phyloP scores from a whole-genome alignment of 2,797 vertebrate genomes.

The Poeciliopsis turneri region DNA sequence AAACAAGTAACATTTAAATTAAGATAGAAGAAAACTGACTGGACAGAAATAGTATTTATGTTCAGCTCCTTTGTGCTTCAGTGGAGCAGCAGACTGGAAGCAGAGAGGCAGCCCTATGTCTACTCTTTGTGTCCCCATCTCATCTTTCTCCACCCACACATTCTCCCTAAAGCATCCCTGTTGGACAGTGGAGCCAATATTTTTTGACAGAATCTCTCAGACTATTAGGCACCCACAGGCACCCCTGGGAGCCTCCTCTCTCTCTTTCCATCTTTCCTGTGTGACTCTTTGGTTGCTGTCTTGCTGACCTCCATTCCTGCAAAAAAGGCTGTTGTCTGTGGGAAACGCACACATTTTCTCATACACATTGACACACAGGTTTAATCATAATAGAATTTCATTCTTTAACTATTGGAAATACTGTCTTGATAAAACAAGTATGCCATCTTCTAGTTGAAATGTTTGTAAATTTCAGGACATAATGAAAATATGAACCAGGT shows the following conservation, averaged over 20 bases:
- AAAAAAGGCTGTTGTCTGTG: not conserved
- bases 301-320: not conserved
- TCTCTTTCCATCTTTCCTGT: not conserved
- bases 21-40: not conserved
- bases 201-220: conserved; percentile 73
- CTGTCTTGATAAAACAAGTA: not conserved
- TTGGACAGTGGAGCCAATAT: conserved; percentile 65
- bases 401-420: not conserved
- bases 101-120: conserved; percentile 33
- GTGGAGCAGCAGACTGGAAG: conserved; percentile 38
- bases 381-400: not conserved
- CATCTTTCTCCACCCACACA: conserved; percentile 47
- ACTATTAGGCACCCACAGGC: conserved; percentile 71
- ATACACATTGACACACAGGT: too few species aligned
- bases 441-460: not conserved
- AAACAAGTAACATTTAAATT: not conserved
- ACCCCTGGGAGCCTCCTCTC: conserved; percentile 34
- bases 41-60: not conserved
- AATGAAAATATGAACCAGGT: too few species aligned
- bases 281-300: not conserved
- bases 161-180: conserved; percentile 66
- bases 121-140: conserved; percentile 28
- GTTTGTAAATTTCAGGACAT: not conserved
- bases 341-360: not conserved
- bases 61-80: conserved; percentile 36